Conservation (phyloP, 1,140 invertebrate genomes). For the Drosophila rufa region DNA sequence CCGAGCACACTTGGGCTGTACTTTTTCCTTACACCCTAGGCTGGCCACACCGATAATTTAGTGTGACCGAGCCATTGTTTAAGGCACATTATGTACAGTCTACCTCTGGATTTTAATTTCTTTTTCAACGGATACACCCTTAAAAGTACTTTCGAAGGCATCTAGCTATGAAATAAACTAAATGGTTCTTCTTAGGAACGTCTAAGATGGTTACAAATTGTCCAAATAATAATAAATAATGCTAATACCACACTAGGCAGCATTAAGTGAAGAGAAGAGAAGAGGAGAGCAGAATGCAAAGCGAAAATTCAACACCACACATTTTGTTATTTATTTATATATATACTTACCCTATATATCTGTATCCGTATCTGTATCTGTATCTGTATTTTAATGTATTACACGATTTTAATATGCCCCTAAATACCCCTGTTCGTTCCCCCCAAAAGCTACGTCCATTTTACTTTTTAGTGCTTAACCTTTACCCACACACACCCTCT, state of each 20-base stretch:
- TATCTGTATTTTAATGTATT: constrained; percentile 53
- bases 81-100: background rate
- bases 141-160: too few relatives aligned
- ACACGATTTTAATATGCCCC: constrained; percentile 43
- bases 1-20: background rate
- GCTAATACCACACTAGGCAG: constrained; percentile 7
- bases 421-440: background rate
- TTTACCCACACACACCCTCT: constrained; percentile 28
- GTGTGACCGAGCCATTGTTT: background rate
- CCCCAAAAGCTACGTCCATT: constrained; percentile 23
- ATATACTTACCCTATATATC: constrained; percentile 45
- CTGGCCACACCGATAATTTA: background rate
- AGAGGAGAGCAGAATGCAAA: background rate
- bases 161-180: too few relatives aligned
- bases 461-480: constrained; percentile 28
- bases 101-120: too few relatives aligned
- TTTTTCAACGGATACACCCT: too few relatives aligned
- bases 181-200: too few relatives aligned
- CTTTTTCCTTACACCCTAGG: too few relatives aligned
- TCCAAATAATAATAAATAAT: too few relatives aligned
- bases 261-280: background rate
- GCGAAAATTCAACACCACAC: constrained; percentile 22
- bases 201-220: too few relatives aligned
- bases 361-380: constrained; percentile 25
- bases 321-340: constrained; percentile 61